A percentile compares a stretch with the other conserved stretches of the same genome.
Evolutionary conservation across 2,113 vertebrate species (phyloP).

Genomic region (Trogon melanurus): DNA sequence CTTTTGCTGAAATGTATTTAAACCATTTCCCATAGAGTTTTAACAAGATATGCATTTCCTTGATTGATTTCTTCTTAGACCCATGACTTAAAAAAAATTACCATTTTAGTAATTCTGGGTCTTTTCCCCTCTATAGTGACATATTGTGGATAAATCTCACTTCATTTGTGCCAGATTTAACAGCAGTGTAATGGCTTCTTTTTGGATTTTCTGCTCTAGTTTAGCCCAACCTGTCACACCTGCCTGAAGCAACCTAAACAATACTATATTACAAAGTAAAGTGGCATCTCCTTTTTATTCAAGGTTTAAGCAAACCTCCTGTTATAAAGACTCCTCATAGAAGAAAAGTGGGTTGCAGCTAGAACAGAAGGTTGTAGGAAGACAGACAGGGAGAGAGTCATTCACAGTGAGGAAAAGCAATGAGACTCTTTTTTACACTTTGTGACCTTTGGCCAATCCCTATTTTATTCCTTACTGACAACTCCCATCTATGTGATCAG

Average conservation of each 20-base stretch:
- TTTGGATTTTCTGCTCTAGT: not conserved
- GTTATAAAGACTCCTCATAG: not conserved
- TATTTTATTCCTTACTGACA: not conserved
- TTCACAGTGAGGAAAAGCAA: not conserved
- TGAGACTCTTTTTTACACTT: not conserved
- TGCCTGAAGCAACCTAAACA: not conserved
- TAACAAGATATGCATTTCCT: not conserved
- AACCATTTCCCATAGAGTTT: not conserved
- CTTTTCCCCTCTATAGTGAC: not conserved
- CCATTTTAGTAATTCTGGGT: not conserved
- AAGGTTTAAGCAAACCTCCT: not conserved
- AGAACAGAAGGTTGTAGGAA: not conserved
- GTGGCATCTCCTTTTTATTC: not conserved
- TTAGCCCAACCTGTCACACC: not conserved
- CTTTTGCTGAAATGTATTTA: not conserved
- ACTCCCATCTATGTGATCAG: not conserved
- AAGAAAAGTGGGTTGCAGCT: not conserved
- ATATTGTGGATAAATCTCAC: not conserved
- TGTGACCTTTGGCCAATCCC: not conserved
- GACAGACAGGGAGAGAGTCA: not conserved
- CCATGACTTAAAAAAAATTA: not conserved
- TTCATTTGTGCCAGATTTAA: not conserved
- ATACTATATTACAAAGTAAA: not conserved
- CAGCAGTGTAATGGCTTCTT: not conserved
- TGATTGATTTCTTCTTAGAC: not conserved